A percentile compares a stretch with the other conserved stretches of the same genome.
Conservation (phyloP, 2,888 invertebrate species). For the Diloba caeruleocephala region DNA sequence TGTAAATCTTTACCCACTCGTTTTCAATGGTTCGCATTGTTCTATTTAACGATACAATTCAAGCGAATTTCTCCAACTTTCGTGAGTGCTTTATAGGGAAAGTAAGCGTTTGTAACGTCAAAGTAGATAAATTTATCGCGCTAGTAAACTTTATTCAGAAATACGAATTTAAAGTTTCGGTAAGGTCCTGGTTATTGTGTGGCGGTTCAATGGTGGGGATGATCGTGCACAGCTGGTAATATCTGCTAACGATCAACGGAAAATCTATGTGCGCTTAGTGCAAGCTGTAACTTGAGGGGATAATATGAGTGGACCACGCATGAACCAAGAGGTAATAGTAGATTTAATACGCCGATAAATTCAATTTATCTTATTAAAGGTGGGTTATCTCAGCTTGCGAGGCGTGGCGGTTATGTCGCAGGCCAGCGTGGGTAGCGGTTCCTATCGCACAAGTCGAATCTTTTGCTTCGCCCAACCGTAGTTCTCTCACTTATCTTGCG, state of each 20-base stretch:
- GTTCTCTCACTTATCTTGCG: conserved; percentile 51
- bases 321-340: conserved; percentile 64
- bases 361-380: conserved; percentile 76
- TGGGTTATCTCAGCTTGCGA: conserved; percentile 60
- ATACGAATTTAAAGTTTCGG: conserved; percentile 34
- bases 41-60: conserved; percentile 75
- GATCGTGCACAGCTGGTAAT: conserved; percentile 42
- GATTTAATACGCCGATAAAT: conserved; percentile 77
- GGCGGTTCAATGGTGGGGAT: conserved; percentile 28
- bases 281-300: conserved; percentile 61
- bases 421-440: conserved; percentile 64
- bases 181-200: conserved; percentile 15
- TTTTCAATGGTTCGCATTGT: conserved; percentile 75
- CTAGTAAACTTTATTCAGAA: conserved; percentile 37
- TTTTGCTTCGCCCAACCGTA: conserved; percentile 42
- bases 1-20: conserved; percentile 75
- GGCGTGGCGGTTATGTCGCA: conserved; percentile 62
- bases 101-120: conserved; percentile 53
- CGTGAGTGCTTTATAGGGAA: conserved; percentile 61
- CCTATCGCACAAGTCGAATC: conserved; percentile 55
- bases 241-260: conserved; percentile 52
- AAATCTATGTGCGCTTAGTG: conserved; percentile 61
- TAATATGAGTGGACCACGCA: conserved; percentile 68
- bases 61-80: conserved; percentile 70
- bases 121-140: conserved; percentile 44